Evolutionary conservation across 2,888 invertebrate species (phyloP), one percentile per base, ranked within the genome.

Genomic region (Lepidocyrtinus sp.): DNA sequence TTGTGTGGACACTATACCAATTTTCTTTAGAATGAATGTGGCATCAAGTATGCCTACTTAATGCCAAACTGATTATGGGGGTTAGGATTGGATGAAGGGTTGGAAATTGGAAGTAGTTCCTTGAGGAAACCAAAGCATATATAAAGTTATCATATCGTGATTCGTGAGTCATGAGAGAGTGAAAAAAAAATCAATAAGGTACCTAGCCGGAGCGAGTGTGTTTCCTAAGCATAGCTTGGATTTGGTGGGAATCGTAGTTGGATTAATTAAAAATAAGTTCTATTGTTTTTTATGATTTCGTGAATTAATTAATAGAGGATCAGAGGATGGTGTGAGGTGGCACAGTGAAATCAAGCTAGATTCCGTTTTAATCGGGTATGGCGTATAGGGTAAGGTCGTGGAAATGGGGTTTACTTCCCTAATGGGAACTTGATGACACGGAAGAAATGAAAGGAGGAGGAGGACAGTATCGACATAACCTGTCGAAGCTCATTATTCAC

Each of bases 1-100:
- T 36, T 36, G 5, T 36, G 36, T 36, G 75, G 75, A 75, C 75
- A 75, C 68, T 50, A 63, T 50, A n/a, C n/a, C 69, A 70, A 75
- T 75, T 75, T 59, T 21, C 27, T 50, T 19, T 17, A 61, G 70
- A 70, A 71, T 55, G 68, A 36, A 46, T 46, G 22, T 25, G 36
- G 25, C 27, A 9, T 17, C 2, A 22, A 27, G 22, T 36, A 63
- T n/a, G n/a, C n/a, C n/a, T n/a, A n/a, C n/a, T n/a, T 36, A 15
- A 19, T 63, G 63, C 72, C 62, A 61, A 27, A 62, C 46, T 72
- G 46, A 62, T 63, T 72, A 46, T 46, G 22, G 24, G 62, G 27
- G 22, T 7, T 9, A 2, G 55, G 55, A 17, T 55, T 55, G 15
- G 62, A 19, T 62, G 62, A 19, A 19, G n/a, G 7, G n/a, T 2